Evolutionary conservation across 2,797 vertebrate species (phyloP).

Genomic region (Oreochromis mossambicus): DNA sequence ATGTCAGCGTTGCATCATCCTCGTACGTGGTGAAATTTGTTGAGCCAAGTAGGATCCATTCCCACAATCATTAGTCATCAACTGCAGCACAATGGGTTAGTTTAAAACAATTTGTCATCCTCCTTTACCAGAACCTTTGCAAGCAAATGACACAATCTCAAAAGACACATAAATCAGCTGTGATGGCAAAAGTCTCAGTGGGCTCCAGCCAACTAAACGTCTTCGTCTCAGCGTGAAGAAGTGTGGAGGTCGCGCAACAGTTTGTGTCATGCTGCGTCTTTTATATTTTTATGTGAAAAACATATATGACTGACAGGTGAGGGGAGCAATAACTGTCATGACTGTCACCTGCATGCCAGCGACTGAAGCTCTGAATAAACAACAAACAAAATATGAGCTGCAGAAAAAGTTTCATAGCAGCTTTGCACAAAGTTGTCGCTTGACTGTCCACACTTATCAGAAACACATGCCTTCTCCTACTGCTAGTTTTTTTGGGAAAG

Average conservation of each 20-base stretch:
- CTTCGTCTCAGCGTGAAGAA: not conserved
- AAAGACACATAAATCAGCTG: not conserved
- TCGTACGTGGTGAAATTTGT: constrained; percentile 47
- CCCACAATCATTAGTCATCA: constrained; percentile 64
- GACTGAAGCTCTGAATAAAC: constrained; percentile 4
- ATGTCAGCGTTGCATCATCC: constrained; percentile 62
- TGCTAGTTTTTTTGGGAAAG: not conserved
- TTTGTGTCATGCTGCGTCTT: not conserved
- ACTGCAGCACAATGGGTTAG: constrained; percentile 41
- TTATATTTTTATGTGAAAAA: constrained; percentile 1
- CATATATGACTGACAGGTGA: not conserved
- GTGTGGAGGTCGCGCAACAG: not conserved
- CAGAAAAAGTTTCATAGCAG: not conserved
- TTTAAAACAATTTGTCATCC: constrained; percentile 56
- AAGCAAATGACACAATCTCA: constrained; percentile 41
- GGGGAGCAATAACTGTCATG: not conserved
- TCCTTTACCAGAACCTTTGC: constrained; percentile 44
- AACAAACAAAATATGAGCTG: not conserved
- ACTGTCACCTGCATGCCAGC: constrained; percentile 23
- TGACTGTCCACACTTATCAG: constrained; percentile 36
- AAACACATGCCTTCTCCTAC: constrained; percentile 50
- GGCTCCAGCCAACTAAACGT: constrained; percentile 1
- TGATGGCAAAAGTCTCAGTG: not conserved
- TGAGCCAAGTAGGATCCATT: constrained; percentile 60
- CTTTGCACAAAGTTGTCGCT: constrained; percentile 8